Percentiles rank a stretch among this genome's conserved stretches.
Evolutionary conservation across 2,888 invertebrate genomes (phyloP).

Genomic region (Prosapia bicincta): DNA sequence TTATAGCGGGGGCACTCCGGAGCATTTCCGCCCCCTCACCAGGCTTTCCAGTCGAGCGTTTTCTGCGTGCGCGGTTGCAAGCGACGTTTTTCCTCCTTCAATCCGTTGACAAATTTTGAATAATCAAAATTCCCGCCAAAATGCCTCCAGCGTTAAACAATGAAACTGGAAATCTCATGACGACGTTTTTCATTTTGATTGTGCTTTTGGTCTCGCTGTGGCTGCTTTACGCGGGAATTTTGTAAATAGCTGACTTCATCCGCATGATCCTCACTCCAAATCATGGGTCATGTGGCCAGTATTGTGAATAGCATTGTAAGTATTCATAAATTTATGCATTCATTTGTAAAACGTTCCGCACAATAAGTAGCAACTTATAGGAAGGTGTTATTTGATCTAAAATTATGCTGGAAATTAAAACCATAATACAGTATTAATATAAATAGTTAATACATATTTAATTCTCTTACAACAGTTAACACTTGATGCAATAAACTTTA

Average conservation of each 20-base stretch:
- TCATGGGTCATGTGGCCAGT: not conserved
- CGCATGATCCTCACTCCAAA: not conserved
- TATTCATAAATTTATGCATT: too few species aligned
- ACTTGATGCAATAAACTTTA: too few species aligned
- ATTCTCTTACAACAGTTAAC: too few species aligned
- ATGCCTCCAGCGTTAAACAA: slow-evolving; percentile 35
- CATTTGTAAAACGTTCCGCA: too few species aligned
- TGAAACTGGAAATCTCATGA: slow-evolving; percentile 64
- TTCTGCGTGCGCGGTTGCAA: not conserved
- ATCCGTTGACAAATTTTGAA: not conserved
- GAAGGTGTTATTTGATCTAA: too few species aligned
- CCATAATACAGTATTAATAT: too few species aligned
- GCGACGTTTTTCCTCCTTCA: not conserved
- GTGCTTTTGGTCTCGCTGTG: slow-evolving; percentile 62
- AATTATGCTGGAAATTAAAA: too few species aligned
- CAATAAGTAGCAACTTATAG: too few species aligned
- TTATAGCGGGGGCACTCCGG: not conserved
- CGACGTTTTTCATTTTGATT: slow-evolving; percentile 67
- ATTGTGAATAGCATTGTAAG: not conserved
- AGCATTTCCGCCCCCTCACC: not conserved
- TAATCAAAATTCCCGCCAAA: not conserved
- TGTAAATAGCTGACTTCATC: slow-evolving; percentile 36
- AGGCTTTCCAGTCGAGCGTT: not conserved
- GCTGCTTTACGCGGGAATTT: slow-evolving; percentile 63
- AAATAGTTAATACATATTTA: too few species aligned